These are phyloP conservation scores for Tetranychus truncatus DNA, from an alignment of 2,888 invertebrate species.

Conservation along the genomic window DNA sequence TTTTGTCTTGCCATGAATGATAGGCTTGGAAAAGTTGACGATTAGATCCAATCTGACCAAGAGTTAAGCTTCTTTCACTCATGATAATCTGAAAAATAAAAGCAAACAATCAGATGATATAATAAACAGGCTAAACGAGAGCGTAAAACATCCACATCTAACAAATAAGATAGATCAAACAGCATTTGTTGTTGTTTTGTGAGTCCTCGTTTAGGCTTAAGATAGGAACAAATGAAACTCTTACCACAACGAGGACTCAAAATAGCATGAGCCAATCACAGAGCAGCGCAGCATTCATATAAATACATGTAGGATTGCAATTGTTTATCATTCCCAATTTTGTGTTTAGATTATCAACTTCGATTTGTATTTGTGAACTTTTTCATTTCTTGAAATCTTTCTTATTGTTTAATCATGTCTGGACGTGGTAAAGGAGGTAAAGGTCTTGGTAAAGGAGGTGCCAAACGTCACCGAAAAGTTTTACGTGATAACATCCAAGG, in stretches of 20 bases:
- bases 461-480: constrained; percentile 63
- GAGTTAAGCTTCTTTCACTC: background rate
- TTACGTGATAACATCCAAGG: constrained; percentile 39
- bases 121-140: background rate
- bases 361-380: background rate
- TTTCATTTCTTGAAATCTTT: background rate
- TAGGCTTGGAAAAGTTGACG: background rate
- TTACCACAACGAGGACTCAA: constrained; percentile 6
- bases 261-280: background rate
- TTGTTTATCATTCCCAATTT: background rate
- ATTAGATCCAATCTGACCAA: background rate
- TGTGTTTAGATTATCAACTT: background rate
- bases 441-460: constrained; percentile 58
- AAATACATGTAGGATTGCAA: background rate
- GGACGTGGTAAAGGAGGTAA: constrained; percentile 61
- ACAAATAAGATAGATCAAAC: background rate
- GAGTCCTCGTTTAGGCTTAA: background rate
- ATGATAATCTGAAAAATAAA: background rate
- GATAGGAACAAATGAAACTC: background rate
- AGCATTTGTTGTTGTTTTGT: background rate
- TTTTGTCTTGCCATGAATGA: background rate
- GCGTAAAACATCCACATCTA: background rate
- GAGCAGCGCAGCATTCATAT: background rate
- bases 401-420: constrained; percentile 40
- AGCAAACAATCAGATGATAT: background rate